phyloP scores from a whole-genome alignment of 2,888 invertebrate genomes.

The Seira ritae region DNA sequence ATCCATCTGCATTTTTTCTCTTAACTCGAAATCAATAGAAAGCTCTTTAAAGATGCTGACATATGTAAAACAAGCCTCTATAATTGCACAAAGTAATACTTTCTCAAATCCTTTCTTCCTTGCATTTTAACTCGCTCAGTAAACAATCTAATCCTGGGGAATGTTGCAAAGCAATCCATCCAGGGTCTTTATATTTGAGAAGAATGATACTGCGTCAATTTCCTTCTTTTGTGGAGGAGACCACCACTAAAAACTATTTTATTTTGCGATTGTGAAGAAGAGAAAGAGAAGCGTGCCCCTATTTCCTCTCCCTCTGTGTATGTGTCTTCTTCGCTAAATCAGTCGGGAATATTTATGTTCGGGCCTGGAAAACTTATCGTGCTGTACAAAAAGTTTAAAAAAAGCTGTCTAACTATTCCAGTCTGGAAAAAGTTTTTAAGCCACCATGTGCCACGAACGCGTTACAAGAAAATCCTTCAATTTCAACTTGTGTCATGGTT shows the following conservation, averaged over 20 bases:
- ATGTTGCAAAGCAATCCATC: background rate
- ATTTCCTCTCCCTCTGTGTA: background rate
- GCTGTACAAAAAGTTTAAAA: slow-evolving; percentile 34
- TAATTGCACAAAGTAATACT: slow-evolving; percentile 18
- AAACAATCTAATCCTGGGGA: background rate
- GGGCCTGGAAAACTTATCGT: slow-evolving; percentile 44
- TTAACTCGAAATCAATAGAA: slow-evolving; percentile 53
- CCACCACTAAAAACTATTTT: background rate
- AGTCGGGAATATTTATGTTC: slow-evolving; percentile 59
- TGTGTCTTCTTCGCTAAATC: slow-evolving; percentile 26
- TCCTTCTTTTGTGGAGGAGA: background rate
- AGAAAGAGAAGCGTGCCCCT: background rate
- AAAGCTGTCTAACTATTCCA: slow-evolving; percentile 48
- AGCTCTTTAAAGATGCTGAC: slow-evolving; percentile 19
- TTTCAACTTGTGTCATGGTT: slow-evolving; percentile 70
- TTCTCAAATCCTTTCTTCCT: background rate
- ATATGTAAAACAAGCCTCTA: background rate
- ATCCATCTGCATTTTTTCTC: background rate
- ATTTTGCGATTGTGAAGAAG: background rate
- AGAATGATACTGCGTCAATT: slow-evolving; percentile 14
- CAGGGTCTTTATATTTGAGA: background rate
- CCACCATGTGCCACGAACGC: slow-evolving; percentile 47
- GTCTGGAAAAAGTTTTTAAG: slow-evolving; percentile 32
- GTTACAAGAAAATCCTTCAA: slow-evolving; percentile 64
- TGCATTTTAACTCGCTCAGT: background rate